Evolutionary conservation across 2,113 vertebrate species (phyloP), one percentile per base, ranked within the genome.

Genomic region (Pontoporia blainvillei): DNA sequence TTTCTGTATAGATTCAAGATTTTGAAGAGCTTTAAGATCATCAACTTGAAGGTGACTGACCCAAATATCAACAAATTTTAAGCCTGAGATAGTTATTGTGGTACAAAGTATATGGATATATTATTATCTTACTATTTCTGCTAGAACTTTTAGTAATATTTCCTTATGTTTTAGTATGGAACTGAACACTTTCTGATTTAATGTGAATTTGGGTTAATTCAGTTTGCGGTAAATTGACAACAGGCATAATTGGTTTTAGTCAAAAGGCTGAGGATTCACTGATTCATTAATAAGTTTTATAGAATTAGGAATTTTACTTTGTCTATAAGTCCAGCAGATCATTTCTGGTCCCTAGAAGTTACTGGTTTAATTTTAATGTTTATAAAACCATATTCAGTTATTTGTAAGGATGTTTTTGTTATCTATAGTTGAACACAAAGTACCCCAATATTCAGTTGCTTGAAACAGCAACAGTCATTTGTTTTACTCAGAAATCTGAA

Each of bases 131-230:
- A 59, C 66, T 54, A 84, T 96, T 94, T 91, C 14, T 36, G 8
- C 66, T 90, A 95, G 36, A 89, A 85, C 25, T 81, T 12, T 78
- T 27, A 85, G 44, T 89, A 72, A 75, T 89, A 81, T 52, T 96
- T 94, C 27, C 31, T 64, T 86, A 20, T 57, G 11, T n/a, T 62
- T 95, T 75, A 87, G 54, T 75, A 14, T 96, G 62, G 18, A 88
- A 75, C 9, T 59, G 29, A 94, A 92, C 15, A 92, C 13, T 85
- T 94, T 61, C 23, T 69, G 34, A 94, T 64, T 88, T 96, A 85
- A 91, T 93, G 27, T 93, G 49, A 93, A 66, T 69, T 84, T 83
- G 34, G 17, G 11, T 94, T 96, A 66, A 95, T 72, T 96, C 11
- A 73, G 10, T 89, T 94, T 87, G n/a, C n/a, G 61, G 14, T 59